phyloP scores from a whole-genome alignment of 1,140 invertebrate species.

The Maniola jurtina region DNA sequence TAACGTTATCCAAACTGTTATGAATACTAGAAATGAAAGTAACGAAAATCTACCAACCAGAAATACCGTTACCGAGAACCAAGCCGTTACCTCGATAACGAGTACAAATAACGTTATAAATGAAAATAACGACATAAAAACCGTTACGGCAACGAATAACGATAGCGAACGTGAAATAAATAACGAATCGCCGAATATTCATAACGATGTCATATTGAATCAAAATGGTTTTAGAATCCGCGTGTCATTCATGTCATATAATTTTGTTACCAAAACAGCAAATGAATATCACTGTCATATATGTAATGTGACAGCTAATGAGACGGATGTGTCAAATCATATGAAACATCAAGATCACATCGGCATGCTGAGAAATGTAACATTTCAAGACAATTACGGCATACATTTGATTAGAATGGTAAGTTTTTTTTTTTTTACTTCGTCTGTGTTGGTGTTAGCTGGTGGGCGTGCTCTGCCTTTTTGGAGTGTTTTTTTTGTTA shows the following conservation, averaged over 20 bases:
- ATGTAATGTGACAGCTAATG: conserved; percentile 1
- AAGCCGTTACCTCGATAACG: no score
- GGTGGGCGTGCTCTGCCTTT: no score
- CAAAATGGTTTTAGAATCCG: conserved; percentile 8
- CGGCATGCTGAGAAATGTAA: neutral
- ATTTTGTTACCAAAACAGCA: conserved; percentile 20
- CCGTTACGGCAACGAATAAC: neutral
- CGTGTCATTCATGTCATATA: conserved; percentile 26
- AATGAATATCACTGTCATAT: conserved; percentile 23
- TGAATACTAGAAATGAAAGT: no score
- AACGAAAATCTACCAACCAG: no score
- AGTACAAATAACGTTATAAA: neutral
- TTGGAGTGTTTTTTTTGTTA: no score
- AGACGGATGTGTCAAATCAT: conserved; percentile 5
- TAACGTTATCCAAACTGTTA: no score
- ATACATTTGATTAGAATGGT: conserved; percentile 38
- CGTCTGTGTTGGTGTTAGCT: no score
- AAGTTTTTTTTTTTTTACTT: conserved; percentile 30
- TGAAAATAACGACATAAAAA: no score
- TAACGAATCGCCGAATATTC: neutral
- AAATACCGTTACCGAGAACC: neutral
- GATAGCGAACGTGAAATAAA: neutral
- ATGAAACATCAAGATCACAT: conserved; percentile 14
- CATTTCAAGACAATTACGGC: conserved; percentile 23
- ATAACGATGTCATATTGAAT: conserved; percentile 2